Evolutionary conservation across 2,797 vertebrate genomes (phyloP), one percentile per base, ranked within the genome.

Genomic region (Cossypha dichroa): DNA sequence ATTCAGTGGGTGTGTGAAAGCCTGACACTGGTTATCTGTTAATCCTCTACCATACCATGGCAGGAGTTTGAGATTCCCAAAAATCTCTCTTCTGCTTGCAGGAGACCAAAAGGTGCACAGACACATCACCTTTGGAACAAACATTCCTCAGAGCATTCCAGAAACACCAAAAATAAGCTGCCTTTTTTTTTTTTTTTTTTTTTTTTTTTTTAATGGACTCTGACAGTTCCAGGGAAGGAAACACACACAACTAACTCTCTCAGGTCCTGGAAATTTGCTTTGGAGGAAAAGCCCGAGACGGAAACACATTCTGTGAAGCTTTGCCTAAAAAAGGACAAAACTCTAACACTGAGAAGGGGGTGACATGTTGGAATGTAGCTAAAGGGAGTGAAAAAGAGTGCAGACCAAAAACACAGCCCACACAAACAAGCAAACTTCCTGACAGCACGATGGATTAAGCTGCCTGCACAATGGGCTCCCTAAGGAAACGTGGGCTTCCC

Each of bases 261-360:
- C 46, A 78, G 68, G 40, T 93, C 62, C 89, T 85, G 58, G 62
- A 82, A 91, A 91, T 63, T 51, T 81, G 55, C 58, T 78, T 41
- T 15, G 46, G 76, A 92, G 63, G 66, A 94, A 91, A 90, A 95
- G n/a, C 59, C 54, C 59, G 29, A 59, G 56, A 59, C 0, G 1
- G 77, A 94, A 94, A 93, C 40, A 43, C 12, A 6, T 62, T 63
- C 54, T 63, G 20, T 9, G 14, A 84, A 84, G 49, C 19, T 91
- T 90, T 92, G 68, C 77, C 96, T 93, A 89, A 92, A 91, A 49
- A 94, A 83, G 90, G 85, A 69, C 82, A 95, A 85, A 94, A 66
- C 46, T 63, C 62, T 1, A 54, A 22, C 28, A 10, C 34, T 54
- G n/a, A 83, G 58, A 43, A 51, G n/a, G 23, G 23, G 51, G 62